These are phyloP conservation scores for Leptopterna dolabrata DNA, from an alignment of 2,888 invertebrate genomes.

Conservation along the genomic window DNA sequence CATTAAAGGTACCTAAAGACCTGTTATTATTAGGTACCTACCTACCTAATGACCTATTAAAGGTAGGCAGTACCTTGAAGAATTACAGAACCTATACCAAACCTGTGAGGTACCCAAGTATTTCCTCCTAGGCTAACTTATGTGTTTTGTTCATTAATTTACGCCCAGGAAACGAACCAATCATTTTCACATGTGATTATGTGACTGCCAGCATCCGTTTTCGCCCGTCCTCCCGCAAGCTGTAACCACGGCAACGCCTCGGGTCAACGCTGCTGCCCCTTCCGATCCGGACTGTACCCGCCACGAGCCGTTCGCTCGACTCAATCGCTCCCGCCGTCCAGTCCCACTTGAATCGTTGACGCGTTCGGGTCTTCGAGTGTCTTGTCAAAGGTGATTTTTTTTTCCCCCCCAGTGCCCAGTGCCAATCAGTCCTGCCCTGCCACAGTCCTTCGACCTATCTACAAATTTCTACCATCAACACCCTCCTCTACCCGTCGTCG, in stretches of 20 bases:
- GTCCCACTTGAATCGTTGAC: constrained; percentile 1
- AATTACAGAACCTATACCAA: no score
- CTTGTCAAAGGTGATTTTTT: background rate
- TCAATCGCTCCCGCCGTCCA: background rate
- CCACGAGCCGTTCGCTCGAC: background rate
- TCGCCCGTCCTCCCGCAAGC: background rate
- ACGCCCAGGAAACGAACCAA: no score
- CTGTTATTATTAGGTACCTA: no score
- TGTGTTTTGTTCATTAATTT: no score
- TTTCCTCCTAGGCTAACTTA: no score
- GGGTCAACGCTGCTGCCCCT: constrained; percentile 7
- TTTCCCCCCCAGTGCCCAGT: background rate
- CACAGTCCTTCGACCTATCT: background rate
- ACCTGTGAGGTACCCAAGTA: no score
- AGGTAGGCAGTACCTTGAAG: no score
- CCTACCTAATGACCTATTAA: no score
- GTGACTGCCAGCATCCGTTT: no score
- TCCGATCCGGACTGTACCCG: constrained; percentile 11
- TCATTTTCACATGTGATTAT: no score
- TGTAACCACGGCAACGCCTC: background rate
- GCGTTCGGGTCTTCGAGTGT: background rate
- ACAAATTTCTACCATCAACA: background rate
- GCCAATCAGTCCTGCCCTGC: background rate
- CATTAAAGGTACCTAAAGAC: no score
- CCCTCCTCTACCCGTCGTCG: background rate